Base-by-base conservation (phyloP, 1,140 invertebrate species). In the Calosoma granatense region DNA sequence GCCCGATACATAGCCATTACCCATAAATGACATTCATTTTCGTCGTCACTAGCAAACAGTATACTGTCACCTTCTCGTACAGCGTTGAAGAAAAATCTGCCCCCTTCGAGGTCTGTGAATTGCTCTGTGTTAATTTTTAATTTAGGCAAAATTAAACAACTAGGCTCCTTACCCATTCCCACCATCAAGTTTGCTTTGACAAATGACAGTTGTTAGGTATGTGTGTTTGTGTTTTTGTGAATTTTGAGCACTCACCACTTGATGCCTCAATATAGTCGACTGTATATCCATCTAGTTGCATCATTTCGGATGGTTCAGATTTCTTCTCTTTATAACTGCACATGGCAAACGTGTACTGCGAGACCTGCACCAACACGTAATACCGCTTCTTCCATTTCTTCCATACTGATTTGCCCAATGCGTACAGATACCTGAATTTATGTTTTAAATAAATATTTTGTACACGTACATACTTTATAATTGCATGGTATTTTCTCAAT, bases 301-400 rank as follows among this genome's bases (percentile, higher is more conserved):
- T 94, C 91, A 99, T 97, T 76, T 99, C 97, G 51, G 94, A 94
- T 0, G 97, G 97, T 74, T 99, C 96, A 19, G 94, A 91, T 76
- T 98, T 98, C 76, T 98, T 99, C 71, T 99, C 95, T 71, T 97
- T 92, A 73, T 98, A 99, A 68, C 92, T 98, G 76, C 97, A 99
- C 84, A 99, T 94, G 21, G 96, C 97, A 81, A 99, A 99, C 23
- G 96, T 98, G 74, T 99, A 99, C 78, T 99, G 97, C 39, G 95
- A 98, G 15, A 97, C 94, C 82, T 99, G 97, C 39, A 99, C 96
- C 54, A 99, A 76, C 58, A 98, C 94, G 81, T 94, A 97, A 75
- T 98, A 99, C 58, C 97, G 81, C 68, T 92, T 92, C 75, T 99
- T 99, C 95, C 96, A 99, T 72, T 99, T 99, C 70, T 98, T 97